Base-by-base conservation (phyloP, 2,797 vertebrate genomes). In the Acipenser transmontanus region DNA sequence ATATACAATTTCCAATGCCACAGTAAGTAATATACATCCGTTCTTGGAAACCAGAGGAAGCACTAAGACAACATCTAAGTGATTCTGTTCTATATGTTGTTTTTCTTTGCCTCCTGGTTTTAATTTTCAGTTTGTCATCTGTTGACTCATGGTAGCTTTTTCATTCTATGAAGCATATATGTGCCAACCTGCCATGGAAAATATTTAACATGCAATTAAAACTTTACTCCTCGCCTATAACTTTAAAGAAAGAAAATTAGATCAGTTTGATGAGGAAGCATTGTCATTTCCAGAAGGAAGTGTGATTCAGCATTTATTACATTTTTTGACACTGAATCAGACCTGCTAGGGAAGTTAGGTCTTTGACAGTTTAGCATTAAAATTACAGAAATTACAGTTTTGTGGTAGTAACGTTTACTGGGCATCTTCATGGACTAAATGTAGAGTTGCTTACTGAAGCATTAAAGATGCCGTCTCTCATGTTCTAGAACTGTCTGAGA, bases 251-350 rank as follows among this genome's bases (percentile, higher is more conserved):
- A 80, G 85, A 80, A 78, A 82, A 72, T 83, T 84, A 85, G 77
- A 86, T 85, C 78, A 87, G 81, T 78, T 77, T 85, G 79, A 77
- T 78, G 85, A 94, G 93, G 95, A 97, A 96, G 91, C 91, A 82
- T 80, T 91, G 92, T 96, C 93, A 94, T 90, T 92, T 97, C 91
- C 94, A 95, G 87, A 90, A 95, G 95, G 95, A 98, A 97, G 88
- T 86, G 84, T 98, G 95, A 98, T 84, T 98, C 95, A 97, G 83
- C 47, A 56, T 52, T 76, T 71, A 72, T 76, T 80, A 86, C 92
- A 95, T 98, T 96, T 93, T 91, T 89, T 78, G 80, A 87, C 87
- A 83, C 89, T 96, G 93, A 97, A 92, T 96, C 95, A 97, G 92
- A 89, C 80, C 85, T 83, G 82, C 89, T 72, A 83, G 94, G 93